Conservation (phyloP, 2,113 vertebrate species). For the Accipiter cooperii region DNA sequence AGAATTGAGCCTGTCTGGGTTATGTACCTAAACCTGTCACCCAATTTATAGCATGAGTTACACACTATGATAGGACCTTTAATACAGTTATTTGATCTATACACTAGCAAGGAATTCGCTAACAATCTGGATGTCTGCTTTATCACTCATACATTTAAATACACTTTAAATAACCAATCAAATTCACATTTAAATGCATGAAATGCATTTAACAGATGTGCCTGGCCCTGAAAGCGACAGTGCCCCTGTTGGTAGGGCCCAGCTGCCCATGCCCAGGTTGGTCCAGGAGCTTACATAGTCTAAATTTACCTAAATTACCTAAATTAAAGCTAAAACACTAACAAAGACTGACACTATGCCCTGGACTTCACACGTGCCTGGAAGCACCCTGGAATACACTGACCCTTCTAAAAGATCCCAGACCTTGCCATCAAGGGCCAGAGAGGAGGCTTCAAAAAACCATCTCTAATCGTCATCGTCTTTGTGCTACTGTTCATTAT, state of each 20-base stretch:
- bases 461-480: rapidly evolving
- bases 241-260: no score
- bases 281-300: background rate
- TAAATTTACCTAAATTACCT: background rate
- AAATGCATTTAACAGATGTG: rapidly evolving
- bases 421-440: background rate
- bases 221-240: background rate
- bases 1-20: background rate
- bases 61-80: background rate
- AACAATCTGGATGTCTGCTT: background rate
- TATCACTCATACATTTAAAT: no score
- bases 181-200: background rate
- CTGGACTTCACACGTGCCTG: background rate
- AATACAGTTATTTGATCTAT: background rate
- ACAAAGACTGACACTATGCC: no score
- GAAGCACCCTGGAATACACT: background rate
- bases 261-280: no score
- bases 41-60: background rate
- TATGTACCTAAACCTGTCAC: background rate
- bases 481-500: background rate
- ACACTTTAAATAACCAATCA: background rate
- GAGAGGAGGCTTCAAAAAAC: background rate
- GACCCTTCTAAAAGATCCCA: background rate
- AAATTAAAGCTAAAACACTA: background rate
- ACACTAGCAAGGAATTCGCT: background rate